Base-by-base conservation (phyloP, 2,797 vertebrate species). In the Alfaro cultratus region DNA sequence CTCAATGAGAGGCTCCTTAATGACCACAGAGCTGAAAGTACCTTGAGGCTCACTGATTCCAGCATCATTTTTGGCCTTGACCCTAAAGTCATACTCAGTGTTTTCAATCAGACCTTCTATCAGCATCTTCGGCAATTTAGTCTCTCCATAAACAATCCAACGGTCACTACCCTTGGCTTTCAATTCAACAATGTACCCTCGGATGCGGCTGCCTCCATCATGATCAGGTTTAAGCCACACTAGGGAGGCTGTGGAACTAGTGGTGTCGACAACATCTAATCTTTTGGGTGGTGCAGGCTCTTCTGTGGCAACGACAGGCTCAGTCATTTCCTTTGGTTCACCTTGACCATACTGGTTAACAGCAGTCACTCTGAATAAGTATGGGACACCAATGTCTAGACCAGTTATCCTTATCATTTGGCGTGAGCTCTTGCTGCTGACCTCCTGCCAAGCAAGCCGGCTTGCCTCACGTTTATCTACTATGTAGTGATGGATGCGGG, bases 191-290 rank as follows among this genome's bases (percentile, higher is more conserved):
- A 97, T 94, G 86, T 99, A 99, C 75, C 96, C 97, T 93, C 96
- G 97, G 88, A 99, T 95, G 70, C 96, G 97, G 88, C 98, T 99
- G 83, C 99, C 99, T 91, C 99, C 99, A 75, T 99, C 99, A 43
- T 99, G 99, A 45, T 99, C 99, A 51, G 99, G 98, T 90, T 99
- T 99, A 90, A 99, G 93, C 99, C 99, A 99, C 83, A 97, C 97
- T 90, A 99, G 95, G 46, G 96, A 96, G 47, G 96, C 98, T 34
- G 97, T 97, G 78, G 98, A 97, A 89, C 94, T 97, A 80, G 96
- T 97, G 64, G 97, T 99, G 88, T 99, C 99, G 10, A 99, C 94
- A 36, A 99, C 92, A 92, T 99, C 98, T 62, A 99, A 93, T 93
- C 98, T 97, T 89, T 97, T 99, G 41, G 99, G 99, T 85, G 98